Evolutionary conservation across 2,113 vertebrate genomes (phyloP).

Genomic region (Bambusicola thoracicus): DNA sequence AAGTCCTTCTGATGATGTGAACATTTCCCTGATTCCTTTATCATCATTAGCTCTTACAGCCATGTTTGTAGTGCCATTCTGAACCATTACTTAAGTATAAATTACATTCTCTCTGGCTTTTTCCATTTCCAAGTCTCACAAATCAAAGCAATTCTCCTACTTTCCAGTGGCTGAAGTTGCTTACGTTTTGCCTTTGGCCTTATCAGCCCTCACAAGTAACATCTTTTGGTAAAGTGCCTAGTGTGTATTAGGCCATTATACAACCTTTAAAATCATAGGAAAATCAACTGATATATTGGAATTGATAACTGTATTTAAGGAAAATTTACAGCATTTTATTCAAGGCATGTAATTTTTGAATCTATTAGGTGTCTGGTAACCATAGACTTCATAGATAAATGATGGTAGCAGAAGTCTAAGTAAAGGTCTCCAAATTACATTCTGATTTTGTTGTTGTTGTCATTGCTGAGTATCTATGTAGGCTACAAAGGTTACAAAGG

Average conservation of each 20-base stretch:
- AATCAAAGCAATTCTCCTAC: not conserved
- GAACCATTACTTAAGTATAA: conserved; percentile 5
- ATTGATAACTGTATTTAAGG: not conserved
- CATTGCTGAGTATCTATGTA: not conserved
- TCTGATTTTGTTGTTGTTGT: no score
- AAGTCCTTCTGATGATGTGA: not conserved
- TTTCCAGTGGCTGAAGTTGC: not conserved
- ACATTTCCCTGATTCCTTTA: conserved; percentile 22
- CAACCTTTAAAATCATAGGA: not conserved
- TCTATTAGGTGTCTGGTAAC: not conserved
- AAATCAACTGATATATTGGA: not conserved
- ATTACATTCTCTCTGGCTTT: conserved; percentile 21
- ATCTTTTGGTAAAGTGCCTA: not conserved
- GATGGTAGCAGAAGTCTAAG: not conserved
- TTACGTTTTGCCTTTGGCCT: not conserved
- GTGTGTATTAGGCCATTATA: not conserved
- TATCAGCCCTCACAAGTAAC: not conserved
- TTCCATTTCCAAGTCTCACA: not conserved
- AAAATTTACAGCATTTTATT: not conserved
- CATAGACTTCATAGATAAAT: not conserved
- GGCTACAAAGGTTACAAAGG: no score
- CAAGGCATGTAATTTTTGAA: not conserved
- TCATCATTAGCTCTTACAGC: not conserved
- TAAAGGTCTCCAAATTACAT: not conserved
- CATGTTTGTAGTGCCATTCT: not conserved